phyloP scores from a whole-genome alignment of 2,113 vertebrate species.

The Chloropsis cyanopogon region DNA sequence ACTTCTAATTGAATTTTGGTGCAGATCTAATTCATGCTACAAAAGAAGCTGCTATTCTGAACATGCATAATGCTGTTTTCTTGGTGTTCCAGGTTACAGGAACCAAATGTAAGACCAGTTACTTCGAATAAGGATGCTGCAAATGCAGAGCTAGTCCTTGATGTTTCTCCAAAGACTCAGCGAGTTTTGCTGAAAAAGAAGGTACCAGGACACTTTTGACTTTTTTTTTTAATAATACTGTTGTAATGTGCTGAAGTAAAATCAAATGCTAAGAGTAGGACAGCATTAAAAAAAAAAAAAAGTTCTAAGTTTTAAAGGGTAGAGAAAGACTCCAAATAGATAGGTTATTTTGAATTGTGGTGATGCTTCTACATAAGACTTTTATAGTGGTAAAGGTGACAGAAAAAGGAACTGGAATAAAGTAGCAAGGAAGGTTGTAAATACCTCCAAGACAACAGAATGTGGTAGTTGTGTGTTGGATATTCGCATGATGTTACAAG shows the following conservation, averaged over 20 bases:
- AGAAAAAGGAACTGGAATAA: background rate
- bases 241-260: background rate
- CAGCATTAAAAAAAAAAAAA: background rate
- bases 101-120: slow-evolving; percentile 75
- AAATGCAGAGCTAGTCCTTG: slow-evolving; percentile 88
- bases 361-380: background rate
- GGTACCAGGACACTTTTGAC: slow-evolving; percentile 64
- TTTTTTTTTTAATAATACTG: background rate
- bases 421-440: background rate
- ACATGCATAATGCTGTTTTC: background rate
- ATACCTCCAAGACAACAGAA: background rate
- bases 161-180: slow-evolving; percentile 92
- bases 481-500: background rate
- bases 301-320: background rate
- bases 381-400: background rate
- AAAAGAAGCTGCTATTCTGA: background rate
- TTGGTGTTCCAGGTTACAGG: slow-evolving; percentile 65
- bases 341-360: background rate
- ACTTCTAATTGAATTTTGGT: background rate
- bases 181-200: slow-evolving; percentile 95
- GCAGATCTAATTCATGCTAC: background rate
- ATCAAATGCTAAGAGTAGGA: background rate
- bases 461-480: background rate
- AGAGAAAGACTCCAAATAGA: background rate
- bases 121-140: slow-evolving; percentile 77